phyloP scores from a whole-genome alignment of 1,140 invertebrate genomes.

The Melanaphis sacchari region DNA sequence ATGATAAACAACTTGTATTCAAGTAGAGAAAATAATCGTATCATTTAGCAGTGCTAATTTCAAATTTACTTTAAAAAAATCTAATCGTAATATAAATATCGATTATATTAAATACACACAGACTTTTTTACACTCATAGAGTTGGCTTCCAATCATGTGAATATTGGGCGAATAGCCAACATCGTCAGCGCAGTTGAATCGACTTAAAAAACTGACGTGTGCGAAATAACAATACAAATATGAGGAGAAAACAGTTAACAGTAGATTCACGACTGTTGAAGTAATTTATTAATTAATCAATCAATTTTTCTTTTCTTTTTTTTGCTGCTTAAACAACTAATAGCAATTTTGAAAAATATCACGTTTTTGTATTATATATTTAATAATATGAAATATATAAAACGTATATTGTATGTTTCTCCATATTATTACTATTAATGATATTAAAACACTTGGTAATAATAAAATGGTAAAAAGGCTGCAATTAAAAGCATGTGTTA shows the following conservation, averaged over 20 bases:
- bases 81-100: background rate
- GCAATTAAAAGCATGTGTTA: background rate
- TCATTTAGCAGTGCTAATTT: background rate
- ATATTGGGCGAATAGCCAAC: background rate
- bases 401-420: background rate
- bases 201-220: background rate
- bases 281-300: background rate
- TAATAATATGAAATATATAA: background rate
- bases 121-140: background rate
- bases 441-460: background rate
- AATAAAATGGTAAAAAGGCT: background rate
- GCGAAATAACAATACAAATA: background rate
- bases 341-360: slow-evolving; percentile 10
- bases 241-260: background rate
- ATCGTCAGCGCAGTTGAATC: background rate
- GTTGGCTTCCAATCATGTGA: background rate
- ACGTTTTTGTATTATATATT: slow-evolving; percentile 21
- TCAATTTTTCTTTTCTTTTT: too few species aligned
- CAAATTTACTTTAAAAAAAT: background rate
- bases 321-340: background rate
- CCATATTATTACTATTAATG: background rate
- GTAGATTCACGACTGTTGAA: background rate
- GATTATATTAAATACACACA: background rate
- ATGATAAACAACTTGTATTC: background rate
- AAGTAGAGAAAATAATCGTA: background rate